A percentile compares a stretch with the other conserved stretches of the same genome.
phyloP scores from a whole-genome alignment of 1,140 invertebrate genomes.

The Drosophila albomicans region DNA sequence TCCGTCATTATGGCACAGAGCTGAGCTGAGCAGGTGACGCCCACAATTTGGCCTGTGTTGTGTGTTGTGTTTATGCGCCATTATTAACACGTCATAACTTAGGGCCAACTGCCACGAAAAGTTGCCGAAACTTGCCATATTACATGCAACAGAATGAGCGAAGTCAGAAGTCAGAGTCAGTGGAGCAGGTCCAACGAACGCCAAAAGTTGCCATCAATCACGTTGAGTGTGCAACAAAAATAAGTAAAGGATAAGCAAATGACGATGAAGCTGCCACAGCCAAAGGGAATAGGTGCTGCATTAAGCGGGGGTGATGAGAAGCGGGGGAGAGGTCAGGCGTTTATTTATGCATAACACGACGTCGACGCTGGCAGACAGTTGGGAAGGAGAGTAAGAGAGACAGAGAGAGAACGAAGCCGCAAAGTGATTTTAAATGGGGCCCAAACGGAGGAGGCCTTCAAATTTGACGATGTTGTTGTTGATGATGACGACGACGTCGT shows the following conservation, averaged over 20 bases:
- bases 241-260: constrained; percentile 49
- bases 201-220: constrained; percentile 60
- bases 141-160: constrained; percentile 9
- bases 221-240: constrained; percentile 9
- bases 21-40: constrained; percentile 36
- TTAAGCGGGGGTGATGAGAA: not conserved
- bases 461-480: constrained; percentile 58
- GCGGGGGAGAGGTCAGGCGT: constrained; percentile 12
- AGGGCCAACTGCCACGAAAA: constrained; percentile 25
- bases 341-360: constrained; percentile 69
- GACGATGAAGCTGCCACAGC: constrained; percentile 16
- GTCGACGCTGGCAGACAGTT: not conserved
- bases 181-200: constrained; percentile 2
- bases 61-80: constrained; percentile 57
- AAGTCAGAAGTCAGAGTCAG: not conserved
- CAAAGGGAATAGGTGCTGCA: not conserved
- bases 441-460: constrained; percentile 33
- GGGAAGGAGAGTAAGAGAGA: constrained; percentile 10
- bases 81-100: constrained; percentile 72
- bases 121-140: constrained; percentile 42
- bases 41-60: constrained; percentile 44
- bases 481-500: constrained; percentile 16
- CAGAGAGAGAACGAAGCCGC: constrained; percentile 5
- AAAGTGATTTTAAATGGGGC: constrained; percentile 68
- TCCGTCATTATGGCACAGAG: constrained; percentile 29